Conservation (phyloP, 1,140 invertebrate genomes). For the Melitaea cinxia region DNA sequence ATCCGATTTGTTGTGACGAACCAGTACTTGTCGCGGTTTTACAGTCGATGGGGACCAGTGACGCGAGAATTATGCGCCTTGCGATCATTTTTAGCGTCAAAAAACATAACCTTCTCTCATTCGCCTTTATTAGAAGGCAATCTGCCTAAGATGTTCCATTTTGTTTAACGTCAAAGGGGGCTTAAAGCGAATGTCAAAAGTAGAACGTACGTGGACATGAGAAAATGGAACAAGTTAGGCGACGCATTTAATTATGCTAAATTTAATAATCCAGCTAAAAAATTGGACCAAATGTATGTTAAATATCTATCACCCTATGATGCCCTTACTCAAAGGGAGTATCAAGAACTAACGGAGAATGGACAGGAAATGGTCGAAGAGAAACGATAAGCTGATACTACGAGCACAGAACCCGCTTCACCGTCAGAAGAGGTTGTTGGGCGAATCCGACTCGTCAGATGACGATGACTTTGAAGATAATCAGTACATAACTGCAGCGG, state of each 20-base stretch:
- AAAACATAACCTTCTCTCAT: slow-evolving; percentile 88
- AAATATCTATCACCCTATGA: slow-evolving; percentile 97
- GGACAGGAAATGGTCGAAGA: slow-evolving; percentile 88
- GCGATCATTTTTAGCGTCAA: slow-evolving; percentile 90
- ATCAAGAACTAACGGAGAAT: slow-evolving; percentile 88
- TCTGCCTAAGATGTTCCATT: slow-evolving; percentile 91
- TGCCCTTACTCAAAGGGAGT: slow-evolving; percentile 89
- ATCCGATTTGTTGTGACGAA: slow-evolving; percentile 95
- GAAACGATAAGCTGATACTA: slow-evolving; percentile 76
- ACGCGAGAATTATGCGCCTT: slow-evolving; percentile 93
- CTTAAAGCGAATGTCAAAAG: slow-evolving; percentile 84
- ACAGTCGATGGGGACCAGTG: slow-evolving; percentile 94
- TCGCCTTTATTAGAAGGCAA: slow-evolving; percentile 94
- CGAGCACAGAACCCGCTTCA: slow-evolving; percentile 82
- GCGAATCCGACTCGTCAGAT: slow-evolving; percentile 46
- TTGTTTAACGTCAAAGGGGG: slow-evolving; percentile 92
- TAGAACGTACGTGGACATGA: slow-evolving; percentile 88
- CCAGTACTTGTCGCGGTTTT: slow-evolving; percentile 95
- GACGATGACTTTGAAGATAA: slow-evolving; percentile 67
- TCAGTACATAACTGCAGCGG: slow-evolving; percentile 72
- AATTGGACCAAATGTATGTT: slow-evolving; percentile 95
- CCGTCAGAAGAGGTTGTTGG: slow-evolving; percentile 50
- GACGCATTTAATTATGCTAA: slow-evolving; percentile 94
- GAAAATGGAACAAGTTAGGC: slow-evolving; percentile 94
- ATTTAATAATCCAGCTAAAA: slow-evolving; percentile 89